These are phyloP conservation scores for Rhea americana DNA, from an alignment of 2,113 vertebrate genomes.

Conservation along the genomic window DNA sequence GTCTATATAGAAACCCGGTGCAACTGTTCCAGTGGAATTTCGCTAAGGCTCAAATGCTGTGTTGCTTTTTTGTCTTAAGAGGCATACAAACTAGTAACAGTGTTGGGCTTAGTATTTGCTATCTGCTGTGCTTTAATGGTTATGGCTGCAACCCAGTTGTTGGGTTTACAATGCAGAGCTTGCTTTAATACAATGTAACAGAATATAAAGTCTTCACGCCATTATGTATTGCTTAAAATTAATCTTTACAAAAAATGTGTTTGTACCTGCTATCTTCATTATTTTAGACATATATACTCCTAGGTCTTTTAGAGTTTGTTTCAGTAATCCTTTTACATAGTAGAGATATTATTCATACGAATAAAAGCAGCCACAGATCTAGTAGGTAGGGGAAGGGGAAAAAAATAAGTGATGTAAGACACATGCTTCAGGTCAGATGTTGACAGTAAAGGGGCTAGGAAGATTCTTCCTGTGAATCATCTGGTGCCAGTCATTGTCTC, in stretches of 20 bases:
- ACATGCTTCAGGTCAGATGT: slow-evolving; percentile 14
- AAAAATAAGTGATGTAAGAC: not conserved
- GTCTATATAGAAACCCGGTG: slow-evolving; percentile 31
- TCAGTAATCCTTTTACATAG: slow-evolving; percentile 30
- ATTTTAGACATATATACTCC: not conserved
- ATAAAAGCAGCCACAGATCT: not conserved
- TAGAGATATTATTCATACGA: not conserved
- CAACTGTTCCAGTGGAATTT: slow-evolving; percentile 57
- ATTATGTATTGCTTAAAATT: not conserved
- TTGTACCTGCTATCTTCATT: not conserved
- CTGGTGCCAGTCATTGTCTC: not conserved
- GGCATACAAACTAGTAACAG: not conserved
- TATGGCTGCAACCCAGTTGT: not conserved
- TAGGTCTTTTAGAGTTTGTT: not conserved
- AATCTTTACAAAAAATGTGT: fast-evolving
- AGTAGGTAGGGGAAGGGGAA: not conserved
- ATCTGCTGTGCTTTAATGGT: not conserved
- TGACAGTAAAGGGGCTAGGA: not conserved
- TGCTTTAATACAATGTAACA: not conserved
- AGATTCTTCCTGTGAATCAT: slow-evolving; percentile 1
- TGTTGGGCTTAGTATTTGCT: not conserved
- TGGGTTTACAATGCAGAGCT: not conserved
- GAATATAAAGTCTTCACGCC: not conserved
- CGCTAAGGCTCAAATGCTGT: slow-evolving; percentile 24
- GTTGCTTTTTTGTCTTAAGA: slow-evolving; percentile 10